phyloP scores from a whole-genome alignment of 2,888 invertebrate species.

The Romanomermis culicivorax region DNA sequence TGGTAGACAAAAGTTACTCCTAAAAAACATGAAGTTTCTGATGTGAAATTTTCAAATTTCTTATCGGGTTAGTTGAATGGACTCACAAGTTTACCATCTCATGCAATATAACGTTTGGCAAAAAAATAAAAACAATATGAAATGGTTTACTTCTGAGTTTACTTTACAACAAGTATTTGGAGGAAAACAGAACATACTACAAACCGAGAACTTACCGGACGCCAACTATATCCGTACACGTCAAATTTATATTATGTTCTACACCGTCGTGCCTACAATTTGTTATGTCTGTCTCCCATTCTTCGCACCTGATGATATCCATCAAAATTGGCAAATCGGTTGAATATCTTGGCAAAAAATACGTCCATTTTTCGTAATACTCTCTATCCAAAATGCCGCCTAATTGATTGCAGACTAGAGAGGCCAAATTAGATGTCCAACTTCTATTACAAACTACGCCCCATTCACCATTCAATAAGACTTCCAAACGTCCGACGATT shows the following conservation, averaged over 20 bases:
- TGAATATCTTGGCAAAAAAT: constrained; percentile 13
- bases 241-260: constrained; percentile 41
- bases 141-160: no score
- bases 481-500: constrained; percentile 54
- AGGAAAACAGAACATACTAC: no score
- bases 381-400: constrained; percentile 74
- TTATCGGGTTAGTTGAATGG: no score
- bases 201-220: constrained; percentile 7
- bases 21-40: no score
- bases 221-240: constrained; percentile 34
- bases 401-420: constrained; percentile 78
- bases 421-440: constrained; percentile 75
- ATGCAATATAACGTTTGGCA: no score
- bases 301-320: constrained; percentile 68
- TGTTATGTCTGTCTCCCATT: constrained; percentile 69
- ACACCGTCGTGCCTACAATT: constrained; percentile 47
- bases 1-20: no score
- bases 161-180: no score
- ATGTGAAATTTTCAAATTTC: no score
- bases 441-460: constrained; percentile 91
- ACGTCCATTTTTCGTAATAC: constrained; percentile 43
- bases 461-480: constrained; percentile 65
- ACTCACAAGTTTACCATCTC: no score
- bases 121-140: no score
- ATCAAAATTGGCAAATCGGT: constrained; percentile 27